Base-by-base conservation (phyloP, 92 coral and sea anemone genomes). In the Palythoa grandiflora region DNA sequence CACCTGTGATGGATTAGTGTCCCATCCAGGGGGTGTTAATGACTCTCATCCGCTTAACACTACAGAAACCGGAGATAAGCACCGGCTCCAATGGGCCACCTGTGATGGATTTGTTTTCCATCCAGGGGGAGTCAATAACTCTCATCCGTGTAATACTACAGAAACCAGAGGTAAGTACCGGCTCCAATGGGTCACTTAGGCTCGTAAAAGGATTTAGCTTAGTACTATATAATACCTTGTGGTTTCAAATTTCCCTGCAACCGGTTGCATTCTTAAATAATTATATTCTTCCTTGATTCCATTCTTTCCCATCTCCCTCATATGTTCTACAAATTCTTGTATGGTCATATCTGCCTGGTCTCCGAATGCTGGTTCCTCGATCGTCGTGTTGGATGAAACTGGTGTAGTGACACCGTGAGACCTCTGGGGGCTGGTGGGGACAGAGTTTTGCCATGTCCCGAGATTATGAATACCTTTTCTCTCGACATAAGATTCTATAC, bases 271-370 rank as follows among this genome's bases (percentile, higher is more conserved):
- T 88, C 88, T 87, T 59, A 95, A 84, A 73, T 93, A 83, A 47
- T 83, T 79, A 71, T 91, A 97, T 88, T 97, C 96, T 51, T 81
- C 88, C 47, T 91, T 94, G 20, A 97, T 91, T 1, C 98, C 99
- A 9, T 86, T 83, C 16, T 91, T 88, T 37, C 92, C 96, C 21
- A 91, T 68, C 54, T 88, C 95, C 83, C 83, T 90, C 97, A 97
- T 91, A 78, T 93, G 95, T 55, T 85, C 92, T 63, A 97, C 68
- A 35, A 97, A 93, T 71, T 97, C 95, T 40, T 68, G 77, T 8
- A 92, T 91, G 71, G 97, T 89, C 93, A 91, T 83, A 5, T 90
- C 94, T 54, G 87, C 90, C 61, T 84, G 91, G 66, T 89, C 92
- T 72, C 94, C 92, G 50, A 94, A 88, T 35, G 88, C 94, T 2